phyloP scores from a whole-genome alignment of 2,797 vertebrate genomes.

The Enteromius treurensis region DNA sequence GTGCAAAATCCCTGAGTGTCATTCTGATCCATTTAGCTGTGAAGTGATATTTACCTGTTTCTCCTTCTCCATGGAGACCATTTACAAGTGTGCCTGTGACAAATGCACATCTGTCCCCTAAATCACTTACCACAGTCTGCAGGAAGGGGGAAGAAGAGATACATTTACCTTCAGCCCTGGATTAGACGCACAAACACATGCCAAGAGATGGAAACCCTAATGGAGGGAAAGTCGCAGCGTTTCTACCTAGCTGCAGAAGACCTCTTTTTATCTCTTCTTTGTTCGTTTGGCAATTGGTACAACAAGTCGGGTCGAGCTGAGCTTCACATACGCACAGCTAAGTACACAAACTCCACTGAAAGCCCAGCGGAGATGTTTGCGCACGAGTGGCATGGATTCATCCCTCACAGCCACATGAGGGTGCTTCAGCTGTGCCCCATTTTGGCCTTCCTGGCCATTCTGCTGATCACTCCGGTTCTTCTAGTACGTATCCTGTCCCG shows the following conservation, averaged over 20 bases:
- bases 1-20: slow-evolving; percentile 53
- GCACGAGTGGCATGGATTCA: slow-evolving; percentile 63
- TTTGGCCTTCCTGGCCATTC: slow-evolving; percentile 70
- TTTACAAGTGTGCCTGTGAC: slow-evolving; percentile 54
- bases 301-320: slow-evolving; percentile 65
- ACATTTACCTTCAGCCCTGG: slow-evolving; percentile 28
- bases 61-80: slow-evolving; percentile 60
- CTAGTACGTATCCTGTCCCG: slow-evolving; percentile 76
- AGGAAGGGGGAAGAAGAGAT: slow-evolving; percentile 5
- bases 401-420: slow-evolving; percentile 63
- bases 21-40: slow-evolving; percentile 65
- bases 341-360: slow-evolving; percentile 52
- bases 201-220: slow-evolving; percentile 48
- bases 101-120: slow-evolving; percentile 51
- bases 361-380: slow-evolving; percentile 61
- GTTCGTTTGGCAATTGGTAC: slow-evolving; percentile 64
- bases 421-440: slow-evolving; percentile 75
- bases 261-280: slow-evolving; percentile 55
- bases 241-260: slow-evolving; percentile 42
- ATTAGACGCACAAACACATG: slow-evolving; percentile 15
- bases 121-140: slow-evolving; percentile 32
- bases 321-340: slow-evolving; percentile 58
- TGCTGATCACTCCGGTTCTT: slow-evolving; percentile 75
- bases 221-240: slow-evolving; percentile 42
- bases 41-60: slow-evolving; percentile 66